A percentile compares a stretch with the other conserved stretches of the same genome.
These are phyloP conservation scores for Shinisaurus crocodilurus DNA, from an alignment of 2,113 vertebrate genomes.

Conservation along the genomic window DNA sequence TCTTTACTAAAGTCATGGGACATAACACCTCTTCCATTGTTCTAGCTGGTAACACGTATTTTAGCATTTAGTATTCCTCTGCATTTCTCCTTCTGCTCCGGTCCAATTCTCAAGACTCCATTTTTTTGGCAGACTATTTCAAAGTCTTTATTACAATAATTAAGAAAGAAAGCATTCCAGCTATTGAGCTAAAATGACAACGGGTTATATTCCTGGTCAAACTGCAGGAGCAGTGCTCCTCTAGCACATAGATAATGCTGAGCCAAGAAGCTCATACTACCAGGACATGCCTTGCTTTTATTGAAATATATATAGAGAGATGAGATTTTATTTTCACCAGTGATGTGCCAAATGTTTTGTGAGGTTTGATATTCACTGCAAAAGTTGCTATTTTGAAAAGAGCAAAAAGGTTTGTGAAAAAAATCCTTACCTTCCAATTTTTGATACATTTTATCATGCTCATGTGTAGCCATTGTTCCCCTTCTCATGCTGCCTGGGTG, in stretches of 20 bases:
- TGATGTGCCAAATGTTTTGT: neutral
- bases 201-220: neutral
- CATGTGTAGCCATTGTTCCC: neutral
- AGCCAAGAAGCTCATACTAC: slow-evolving; percentile 20
- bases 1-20: neutral
- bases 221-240: neutral
- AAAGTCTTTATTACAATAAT: neutral
- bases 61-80: slow-evolving; percentile 23
- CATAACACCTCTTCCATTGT: neutral
- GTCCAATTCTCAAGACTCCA: slow-evolving; percentile 14
- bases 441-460: neutral
- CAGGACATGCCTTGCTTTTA: slow-evolving; percentile 15
- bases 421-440: neutral
- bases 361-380: neutral
- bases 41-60: slow-evolving; percentile 22
- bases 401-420: neutral
- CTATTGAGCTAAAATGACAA: neutral
- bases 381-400: neutral
- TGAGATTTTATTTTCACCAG: neutral
- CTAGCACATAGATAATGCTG: slow-evolving; percentile 32
- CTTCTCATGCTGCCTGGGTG: neutral
- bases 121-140: neutral
- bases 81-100: slow-evolving; percentile 29
- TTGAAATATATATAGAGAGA: neutral
- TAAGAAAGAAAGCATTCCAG: neutral